A percentile compares a stretch with the other conserved stretches of the same genome.
These are phyloP conservation scores for Chloroceryle aenea DNA, from an alignment of 2,113 vertebrate genomes.

Conservation along the genomic window DNA sequence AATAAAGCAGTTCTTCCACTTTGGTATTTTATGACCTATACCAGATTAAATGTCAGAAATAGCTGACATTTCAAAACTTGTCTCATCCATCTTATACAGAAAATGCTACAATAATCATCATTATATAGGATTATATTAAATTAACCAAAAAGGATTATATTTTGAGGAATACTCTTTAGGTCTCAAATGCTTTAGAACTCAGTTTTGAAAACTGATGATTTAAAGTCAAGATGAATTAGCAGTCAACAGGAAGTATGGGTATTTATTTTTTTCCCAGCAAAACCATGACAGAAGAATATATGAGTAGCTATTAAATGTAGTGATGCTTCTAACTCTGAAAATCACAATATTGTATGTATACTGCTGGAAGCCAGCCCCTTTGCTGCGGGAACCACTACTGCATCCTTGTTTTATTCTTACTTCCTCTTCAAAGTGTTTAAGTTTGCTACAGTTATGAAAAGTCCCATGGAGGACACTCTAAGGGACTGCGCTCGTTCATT, in stretches of 20 bases:
- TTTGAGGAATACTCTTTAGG: background rate
- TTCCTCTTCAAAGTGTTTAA: background rate
- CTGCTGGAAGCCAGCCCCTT: background rate
- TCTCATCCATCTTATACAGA: constrained; percentile 49
- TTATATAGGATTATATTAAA: constrained; percentile 66
- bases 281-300: background rate
- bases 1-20: constrained; percentile 41
- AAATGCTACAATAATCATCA: constrained; percentile 69
- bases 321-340: background rate
- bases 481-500: fast-evolving
- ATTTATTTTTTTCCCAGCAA: background rate
- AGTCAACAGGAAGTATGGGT: background rate
- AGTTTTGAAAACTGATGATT: background rate
- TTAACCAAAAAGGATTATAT: constrained; percentile 18
- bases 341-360: background rate
- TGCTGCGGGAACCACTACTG: background rate
- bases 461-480: background rate
- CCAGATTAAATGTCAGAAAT: constrained; percentile 71
- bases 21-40: constrained; percentile 74
- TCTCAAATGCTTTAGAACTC: background rate
- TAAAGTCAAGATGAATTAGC: background rate
- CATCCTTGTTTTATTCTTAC: background rate
- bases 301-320: background rate
- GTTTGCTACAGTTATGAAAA: background rate
- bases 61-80: constrained; percentile 62